Evolutionary conservation across 2,888 invertebrate genomes (phyloP), one percentile per base, ranked within the genome.

Genomic region (Hybos culiciformis): DNA sequence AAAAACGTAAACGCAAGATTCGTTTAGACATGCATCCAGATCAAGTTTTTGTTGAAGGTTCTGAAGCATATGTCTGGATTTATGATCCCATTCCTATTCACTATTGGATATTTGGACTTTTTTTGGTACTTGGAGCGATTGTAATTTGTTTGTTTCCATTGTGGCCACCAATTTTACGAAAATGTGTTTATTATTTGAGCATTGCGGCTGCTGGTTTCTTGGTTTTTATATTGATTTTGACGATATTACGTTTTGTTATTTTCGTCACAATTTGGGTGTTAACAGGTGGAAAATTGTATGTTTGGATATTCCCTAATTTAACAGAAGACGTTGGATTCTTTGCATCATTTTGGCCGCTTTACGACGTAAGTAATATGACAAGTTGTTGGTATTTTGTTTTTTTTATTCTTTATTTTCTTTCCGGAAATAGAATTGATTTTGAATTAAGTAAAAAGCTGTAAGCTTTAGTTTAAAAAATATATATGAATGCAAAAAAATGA

Each of bases 261-360:
- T 99, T 97, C 70, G 88, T 88, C 53, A 59, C 83, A 8, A 78
- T 98, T 17, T 98, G 96, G 94, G 61, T 82, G 9, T 55, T 84
- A 14, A 88, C 93, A 0, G 71, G 88, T 46, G 88, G 96, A 5
- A 77, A 83, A 55, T 87, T 96, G 64, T 92, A 96, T 61, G 74
- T 99, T 51, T 98, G 98, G 97, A 75, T 99, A 50, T 74, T 99
- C 56, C 98, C 98, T n/a, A 99, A 99, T 70, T 72, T 99, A 34
- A 94, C 94, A 0, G 98, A 97, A 67, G 98, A 99, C 61, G 97
- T 97, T 21, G 96, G 98, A 41, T 93, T 99, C 73, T 83, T 97
- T 52, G 96, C 96, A 7, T 97, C 96, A 0, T 98, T 98, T 71
- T 91, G 92, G 84, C 98, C 98, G 4, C 71, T 94, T 0, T 96